Percentiles rank a stretch among this genome's conserved stretches.
Conservation (phyloP, 2,888 invertebrate species). For the Drosophila macrospina region DNA sequence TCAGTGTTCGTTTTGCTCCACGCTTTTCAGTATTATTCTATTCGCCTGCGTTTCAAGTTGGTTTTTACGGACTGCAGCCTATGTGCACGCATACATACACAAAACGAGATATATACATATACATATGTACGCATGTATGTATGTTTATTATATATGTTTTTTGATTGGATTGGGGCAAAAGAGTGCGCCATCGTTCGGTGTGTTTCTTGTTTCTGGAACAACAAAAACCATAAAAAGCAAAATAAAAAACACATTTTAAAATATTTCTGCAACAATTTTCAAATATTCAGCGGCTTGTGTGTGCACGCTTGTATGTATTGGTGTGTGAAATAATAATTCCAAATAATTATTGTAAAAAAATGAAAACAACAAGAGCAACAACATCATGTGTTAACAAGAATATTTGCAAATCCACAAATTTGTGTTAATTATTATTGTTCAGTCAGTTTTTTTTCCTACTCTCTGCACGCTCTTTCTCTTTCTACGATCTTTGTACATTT, state of each 20-base stretch:
- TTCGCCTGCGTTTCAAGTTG: slow-evolving; percentile 71
- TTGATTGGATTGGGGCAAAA: slow-evolving; percentile 70
- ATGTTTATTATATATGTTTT: slow-evolving; percentile 67
- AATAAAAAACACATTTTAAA: slow-evolving; percentile 31
- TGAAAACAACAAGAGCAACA: slow-evolving; percentile 31
- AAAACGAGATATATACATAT: slow-evolving; percentile 40
- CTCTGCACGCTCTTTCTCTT: slow-evolving; percentile 31
- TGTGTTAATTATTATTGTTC: slow-evolving; percentile 67
- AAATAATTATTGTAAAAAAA: slow-evolving; percentile 46
- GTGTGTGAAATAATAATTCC: slow-evolving; percentile 36
- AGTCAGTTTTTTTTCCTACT: slow-evolving; percentile 30
- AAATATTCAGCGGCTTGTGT: slow-evolving; percentile 27
- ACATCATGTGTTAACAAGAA: slow-evolving; percentile 57
- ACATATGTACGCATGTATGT: slow-evolving; percentile 36
- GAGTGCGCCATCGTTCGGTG: slow-evolving; percentile 53
- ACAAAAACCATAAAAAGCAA: slow-evolving; percentile 22
- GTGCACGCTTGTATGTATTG: slow-evolving; percentile 32
- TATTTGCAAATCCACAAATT: slow-evolving; percentile 54
- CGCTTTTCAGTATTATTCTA: slow-evolving; percentile 74
- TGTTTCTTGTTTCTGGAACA: slow-evolving; percentile 55
- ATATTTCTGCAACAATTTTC: slow-evolving; percentile 53
- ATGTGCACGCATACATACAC: slow-evolving; percentile 45
- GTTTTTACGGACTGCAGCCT: slow-evolving; percentile 55
- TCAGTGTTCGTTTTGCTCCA: slow-evolving; percentile 48
- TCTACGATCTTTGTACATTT: slow-evolving; percentile 34